Evolutionary conservation across 1,140 invertebrate genomes (phyloP), one percentile per base, ranked within the genome.

Genomic region (Cotesia typhae): DNA sequence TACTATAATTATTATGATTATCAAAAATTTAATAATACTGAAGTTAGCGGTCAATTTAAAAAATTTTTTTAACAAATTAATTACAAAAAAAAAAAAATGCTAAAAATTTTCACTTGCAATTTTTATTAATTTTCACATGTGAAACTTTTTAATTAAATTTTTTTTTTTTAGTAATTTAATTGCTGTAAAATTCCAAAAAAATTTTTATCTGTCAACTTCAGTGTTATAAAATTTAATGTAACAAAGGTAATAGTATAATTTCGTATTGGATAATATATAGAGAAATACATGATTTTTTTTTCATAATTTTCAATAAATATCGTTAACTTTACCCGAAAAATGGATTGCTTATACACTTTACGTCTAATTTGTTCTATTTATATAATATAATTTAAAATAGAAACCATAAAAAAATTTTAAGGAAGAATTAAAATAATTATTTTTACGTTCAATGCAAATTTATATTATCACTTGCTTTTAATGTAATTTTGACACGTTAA

Each of bases 241-340:
- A 35, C 14, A 59, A 35, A 64, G 57, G 12, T 53, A 71, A 71
- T 65, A 65, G 70, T 71, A 71, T 63, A 71, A 59, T 71, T 71
- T 5, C 10, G 10, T 47, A 47, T 9, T 47, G 6, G 41, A 9
- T 47, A 63, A 36, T 66, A 71, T 71, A 71, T 71, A 71, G 51
- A 71, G 70, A 71, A 71, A 71, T 71, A 71, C 66, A 71, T 64
- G 37, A 17, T 71, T 61, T 71, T 71, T 71, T 71, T 61, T 71
- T 71, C 66, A 47, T 57, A 71, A 71, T 66, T 52, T 71, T 63
- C 70, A 71, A 65, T 71, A 71, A 71, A 71, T 71, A 71, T 66
- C 28, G 36, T 36, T 71, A 52, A 51, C 64, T 64, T 71, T 65
- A 66, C 10, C 35, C 52, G 64, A 17, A 14, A 66, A 51, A 66